Evolutionary conservation across 2,113 vertebrate genomes (phyloP).

Genomic region (Tinamus guttatus): DNA sequence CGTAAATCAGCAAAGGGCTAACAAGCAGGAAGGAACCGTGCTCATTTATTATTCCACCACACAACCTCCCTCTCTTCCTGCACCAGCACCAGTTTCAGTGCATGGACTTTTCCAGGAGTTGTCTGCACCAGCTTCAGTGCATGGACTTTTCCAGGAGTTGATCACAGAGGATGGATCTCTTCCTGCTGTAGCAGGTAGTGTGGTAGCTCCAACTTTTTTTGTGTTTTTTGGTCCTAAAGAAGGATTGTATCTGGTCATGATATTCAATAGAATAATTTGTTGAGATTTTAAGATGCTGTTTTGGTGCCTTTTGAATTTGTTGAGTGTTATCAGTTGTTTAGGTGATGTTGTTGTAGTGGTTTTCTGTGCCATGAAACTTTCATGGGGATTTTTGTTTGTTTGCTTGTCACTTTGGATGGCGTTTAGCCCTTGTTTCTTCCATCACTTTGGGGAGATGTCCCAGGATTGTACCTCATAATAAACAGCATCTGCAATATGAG

Average conservation of each 20-base stretch:
- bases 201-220: accelerated
- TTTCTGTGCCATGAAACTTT: accelerated
- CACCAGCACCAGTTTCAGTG: not conserved
- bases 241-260: accelerated
- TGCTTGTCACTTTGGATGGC: not conserved
- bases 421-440: not conserved
- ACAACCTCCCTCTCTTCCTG: accelerated
- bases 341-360: not conserved
- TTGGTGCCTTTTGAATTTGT: not conserved
- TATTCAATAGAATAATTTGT: not conserved
- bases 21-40: not conserved
- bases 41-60: not conserved
- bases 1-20: not conserved
- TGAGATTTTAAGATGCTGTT: accelerated
- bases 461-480: not conserved
- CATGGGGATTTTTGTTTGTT: not conserved
- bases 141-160: accelerated
- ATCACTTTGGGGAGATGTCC: not conserved
- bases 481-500: not conserved
- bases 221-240: not conserved
- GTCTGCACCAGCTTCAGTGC: not conserved
- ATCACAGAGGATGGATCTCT: not conserved
- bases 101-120: accelerated
- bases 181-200: not conserved
- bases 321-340: not conserved